Percentiles rank a stretch among this genome's conserved stretches.
Conservation (phyloP, 1,140 invertebrate genomes). For the Saccostrea glomerata region DNA sequence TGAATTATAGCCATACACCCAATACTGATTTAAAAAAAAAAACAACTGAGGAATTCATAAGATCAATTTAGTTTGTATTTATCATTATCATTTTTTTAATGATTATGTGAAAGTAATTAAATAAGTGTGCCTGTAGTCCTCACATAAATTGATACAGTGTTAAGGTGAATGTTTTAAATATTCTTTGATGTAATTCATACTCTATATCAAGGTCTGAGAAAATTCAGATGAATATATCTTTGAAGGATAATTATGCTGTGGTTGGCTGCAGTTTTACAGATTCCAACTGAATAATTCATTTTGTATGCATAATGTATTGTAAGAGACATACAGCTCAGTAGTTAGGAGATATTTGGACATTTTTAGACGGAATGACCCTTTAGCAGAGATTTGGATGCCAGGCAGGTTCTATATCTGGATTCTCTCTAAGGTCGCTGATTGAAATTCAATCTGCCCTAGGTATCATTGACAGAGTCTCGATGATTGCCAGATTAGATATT, state of each 20-base stretch:
- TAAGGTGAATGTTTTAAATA: background rate
- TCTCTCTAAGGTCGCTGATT: background rate
- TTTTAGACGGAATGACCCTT: background rate
- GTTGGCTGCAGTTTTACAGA: background rate
- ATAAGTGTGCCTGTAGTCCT: background rate
- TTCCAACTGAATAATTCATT: slow-evolving; percentile 14
- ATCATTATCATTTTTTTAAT: no score
- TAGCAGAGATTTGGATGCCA: background rate
- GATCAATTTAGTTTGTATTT: no score
- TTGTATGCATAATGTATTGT: slow-evolving; percentile 29
- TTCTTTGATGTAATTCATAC: background rate
- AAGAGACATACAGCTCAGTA: background rate
- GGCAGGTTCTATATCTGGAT: background rate
- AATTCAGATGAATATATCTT: background rate
- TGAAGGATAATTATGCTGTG: background rate
- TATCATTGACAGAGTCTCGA: background rate
- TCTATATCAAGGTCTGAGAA: background rate
- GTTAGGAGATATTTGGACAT: slow-evolving; percentile 18
- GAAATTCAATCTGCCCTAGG: background rate
- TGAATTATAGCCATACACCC: background rate
- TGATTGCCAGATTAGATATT: background rate
- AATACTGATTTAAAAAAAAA: no score
- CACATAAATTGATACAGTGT: background rate
- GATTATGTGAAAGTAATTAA: background rate
- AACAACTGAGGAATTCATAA: no score